Evolutionary conservation across 2,888 invertebrate species (phyloP), one percentile per base, ranked within the genome.

Genomic region (Tortricodes alternella): DNA sequence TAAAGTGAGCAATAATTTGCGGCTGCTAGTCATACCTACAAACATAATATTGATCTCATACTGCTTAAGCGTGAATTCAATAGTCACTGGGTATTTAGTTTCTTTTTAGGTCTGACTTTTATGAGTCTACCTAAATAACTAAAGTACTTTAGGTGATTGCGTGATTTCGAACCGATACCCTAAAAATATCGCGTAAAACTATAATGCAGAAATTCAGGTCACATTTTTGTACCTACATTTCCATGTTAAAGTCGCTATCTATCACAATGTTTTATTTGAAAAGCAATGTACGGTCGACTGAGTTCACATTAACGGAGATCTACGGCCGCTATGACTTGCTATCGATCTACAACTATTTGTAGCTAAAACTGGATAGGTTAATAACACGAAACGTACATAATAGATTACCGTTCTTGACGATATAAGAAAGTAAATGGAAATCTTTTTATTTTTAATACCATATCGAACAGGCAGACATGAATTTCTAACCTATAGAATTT

Each of bases 231-330:
- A 11, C 3, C 2, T 18, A 19, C 27, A n/a, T 29, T 44, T 29
- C 11, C 15, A 7, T 43, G 15, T 7, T 9, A 2, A 19, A 38
- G 18, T 15, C 13, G 1, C 18, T 18, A 3, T 9, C 18, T 0
- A 15, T 34, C 13, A n/a, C 5, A 16, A 44, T 19, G 35, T 37
- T 48, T 37, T 48, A 48, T 48, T 35, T 48, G 16, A 37, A 48
- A 48, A 24, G 24, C 13, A 7, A 34, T 48, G 23, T 48, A 48
- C 44, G 44, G 6, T 46, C 46, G 19, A 13, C 21, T 15, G 15
- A 15, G 32, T 13, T 29, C 16, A 23, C 27, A 34, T 21, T 46
- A 15, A 32, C 18, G 11, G 15, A 37, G 35, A 48, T 35, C 46
- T 37, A 48, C 37, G n/a, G 35, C 16, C 9, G 23, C 23, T n/a